Evolutionary conservation across 1,140 invertebrate genomes (phyloP).

Genomic region (Drosophila neocordata): DNA sequence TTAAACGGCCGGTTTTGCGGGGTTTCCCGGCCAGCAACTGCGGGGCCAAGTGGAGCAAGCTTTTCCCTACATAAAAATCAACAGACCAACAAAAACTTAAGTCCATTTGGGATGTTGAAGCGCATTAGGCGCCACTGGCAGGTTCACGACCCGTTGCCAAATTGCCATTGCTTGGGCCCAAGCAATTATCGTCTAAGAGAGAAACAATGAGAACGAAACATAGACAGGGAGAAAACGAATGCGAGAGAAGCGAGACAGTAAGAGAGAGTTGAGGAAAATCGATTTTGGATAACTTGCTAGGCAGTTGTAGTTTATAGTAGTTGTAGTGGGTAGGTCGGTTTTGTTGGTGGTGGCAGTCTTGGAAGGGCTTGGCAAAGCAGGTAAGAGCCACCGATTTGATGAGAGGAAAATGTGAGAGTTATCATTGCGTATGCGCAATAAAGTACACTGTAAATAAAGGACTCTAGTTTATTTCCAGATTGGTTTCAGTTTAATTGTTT

Average conservation of each 20-base stretch:
- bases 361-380: conserved; percentile 43
- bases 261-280: conserved; percentile 59
- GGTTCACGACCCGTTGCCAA: conserved; percentile 72
- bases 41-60: conserved; percentile 71
- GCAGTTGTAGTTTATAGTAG: conserved; percentile 15
- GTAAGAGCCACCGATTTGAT: conserved; percentile 1
- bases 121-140: conserved; percentile 62
- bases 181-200: conserved; percentile 57
- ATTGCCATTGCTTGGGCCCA: conserved; percentile 51
- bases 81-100: conserved; percentile 55
- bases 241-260: conserved; percentile 11
- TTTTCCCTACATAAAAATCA: conserved; percentile 71
- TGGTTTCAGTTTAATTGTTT: no score
- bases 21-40: conserved; percentile 66
- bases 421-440: conserved; percentile 67
- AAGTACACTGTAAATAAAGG: conserved; percentile 43
- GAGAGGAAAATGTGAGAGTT: background rate
- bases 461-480: background rate
- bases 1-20: conserved; percentile 65
- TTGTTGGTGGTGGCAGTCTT: conserved; percentile 57
- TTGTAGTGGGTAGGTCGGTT: conserved; percentile 21
- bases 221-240: conserved; percentile 25
- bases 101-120: conserved; percentile 62
- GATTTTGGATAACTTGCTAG: conserved; percentile 44
- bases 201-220: conserved; percentile 11